Evolutionary conservation across 1,140 invertebrate species (phyloP).

Genomic region (Plectrocnemia conspersa): DNA sequence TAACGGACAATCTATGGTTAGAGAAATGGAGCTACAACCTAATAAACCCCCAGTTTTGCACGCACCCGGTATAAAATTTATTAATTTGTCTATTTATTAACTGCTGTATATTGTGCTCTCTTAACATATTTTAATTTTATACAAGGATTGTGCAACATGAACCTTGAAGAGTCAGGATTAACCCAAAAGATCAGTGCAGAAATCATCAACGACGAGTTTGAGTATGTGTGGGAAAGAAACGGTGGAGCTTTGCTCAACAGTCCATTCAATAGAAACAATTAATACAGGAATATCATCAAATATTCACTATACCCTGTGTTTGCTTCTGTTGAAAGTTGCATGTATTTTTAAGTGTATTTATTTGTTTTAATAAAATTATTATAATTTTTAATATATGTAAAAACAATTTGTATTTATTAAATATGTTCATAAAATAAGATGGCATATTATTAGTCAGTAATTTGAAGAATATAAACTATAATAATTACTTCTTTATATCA

Average conservation of each 20-base stretch:
- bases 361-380: too few relatives aligned
- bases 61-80: slow-evolving; percentile 64
- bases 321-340: neutral
- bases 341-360: slow-evolving; percentile 5
- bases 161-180: slow-evolving; percentile 92
- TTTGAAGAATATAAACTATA: too few relatives aligned
- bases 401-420: too few relatives aligned
- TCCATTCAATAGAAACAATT: neutral
- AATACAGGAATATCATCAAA: neutral
- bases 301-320: neutral
- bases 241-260: slow-evolving; percentile 59
- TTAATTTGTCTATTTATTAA: neutral
- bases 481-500: too few relatives aligned
- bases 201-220: slow-evolving; percentile 88
- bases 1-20: slow-evolving; percentile 92
- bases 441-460: too few relatives aligned
- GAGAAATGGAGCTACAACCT: slow-evolving; percentile 96
- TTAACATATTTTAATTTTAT: neutral
- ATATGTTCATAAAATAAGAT: too few relatives aligned
- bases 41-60: slow-evolving; percentile 85
- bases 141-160: slow-evolving; percentile 98
- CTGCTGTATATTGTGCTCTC: neutral
- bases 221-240: slow-evolving; percentile 79
- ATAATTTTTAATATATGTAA: too few relatives aligned
- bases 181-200: slow-evolving; percentile 92